These are phyloP conservation scores for Speoplatyrhinus poulsoni DNA, from an alignment of 2,113 vertebrate genomes.

Conservation along the genomic window DNA sequence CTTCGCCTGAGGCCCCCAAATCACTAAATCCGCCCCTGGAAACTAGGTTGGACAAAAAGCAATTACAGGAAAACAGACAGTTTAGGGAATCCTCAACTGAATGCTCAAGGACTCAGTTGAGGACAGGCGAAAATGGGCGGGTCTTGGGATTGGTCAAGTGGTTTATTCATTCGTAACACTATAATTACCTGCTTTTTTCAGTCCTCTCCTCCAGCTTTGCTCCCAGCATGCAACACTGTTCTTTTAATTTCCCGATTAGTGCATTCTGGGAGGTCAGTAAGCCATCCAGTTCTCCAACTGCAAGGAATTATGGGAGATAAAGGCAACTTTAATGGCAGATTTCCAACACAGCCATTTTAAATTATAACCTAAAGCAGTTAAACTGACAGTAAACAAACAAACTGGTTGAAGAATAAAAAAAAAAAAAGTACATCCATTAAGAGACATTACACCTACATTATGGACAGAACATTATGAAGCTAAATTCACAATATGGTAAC, in stretches of 20 bases:
- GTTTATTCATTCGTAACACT: not conserved
- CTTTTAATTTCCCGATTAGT: constrained; percentile 86
- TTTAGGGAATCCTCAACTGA: too few relatives aligned
- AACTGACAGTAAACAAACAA: not conserved
- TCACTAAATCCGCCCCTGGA: too few relatives aligned
- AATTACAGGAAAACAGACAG: too few relatives aligned
- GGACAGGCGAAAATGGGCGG: too few relatives aligned
- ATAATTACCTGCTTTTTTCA: constrained; percentile 82
- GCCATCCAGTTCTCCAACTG: constrained; percentile 84
- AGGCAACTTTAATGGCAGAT: not conserved
- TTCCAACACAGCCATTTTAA: not conserved
- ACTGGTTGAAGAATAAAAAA: not conserved
- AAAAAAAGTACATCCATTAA: too few relatives aligned
- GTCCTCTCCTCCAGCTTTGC: constrained; percentile 81
- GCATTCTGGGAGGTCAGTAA: constrained; percentile 87
- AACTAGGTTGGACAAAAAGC: too few relatives aligned
- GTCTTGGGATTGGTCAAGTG: too few relatives aligned
- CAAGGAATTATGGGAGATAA: constrained; percentile 52
- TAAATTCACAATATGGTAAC: too few relatives aligned
- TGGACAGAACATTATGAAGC: too few relatives aligned
- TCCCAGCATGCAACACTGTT: constrained; percentile 82
- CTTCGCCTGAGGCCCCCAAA: too few relatives aligned
- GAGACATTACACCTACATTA: too few relatives aligned
- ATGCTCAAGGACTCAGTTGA: too few relatives aligned
- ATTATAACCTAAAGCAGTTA: not conserved